Conservation (phyloP, 2,888 invertebrate species). For the Eristalis intricaria region DNA sequence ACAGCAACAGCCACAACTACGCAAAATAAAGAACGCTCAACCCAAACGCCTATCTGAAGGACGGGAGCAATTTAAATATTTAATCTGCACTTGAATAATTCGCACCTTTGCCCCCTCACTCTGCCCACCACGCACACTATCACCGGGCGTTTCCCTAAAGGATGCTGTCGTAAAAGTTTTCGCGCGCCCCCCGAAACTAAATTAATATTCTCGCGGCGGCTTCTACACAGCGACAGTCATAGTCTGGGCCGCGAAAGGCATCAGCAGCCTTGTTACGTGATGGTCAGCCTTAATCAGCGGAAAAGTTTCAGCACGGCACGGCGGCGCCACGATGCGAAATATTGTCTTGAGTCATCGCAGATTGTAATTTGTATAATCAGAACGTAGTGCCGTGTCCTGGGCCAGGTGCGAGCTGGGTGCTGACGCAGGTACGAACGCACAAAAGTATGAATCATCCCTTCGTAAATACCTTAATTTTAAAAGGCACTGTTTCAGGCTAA, state of each 20-base stretch:
- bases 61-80: conserved; percentile 61
- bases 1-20: background rate
- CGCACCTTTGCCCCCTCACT: conserved; percentile 47
- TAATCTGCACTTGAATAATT: conserved; percentile 65
- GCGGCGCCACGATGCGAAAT: background rate
- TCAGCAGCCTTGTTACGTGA: conserved; percentile 13
- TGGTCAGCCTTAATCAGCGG: conserved; percentile 51
- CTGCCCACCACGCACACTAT: background rate
- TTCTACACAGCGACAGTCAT: conserved; percentile 28
- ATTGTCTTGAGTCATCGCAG: conserved; percentile 18
- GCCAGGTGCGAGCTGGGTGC: background rate
- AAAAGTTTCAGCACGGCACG: background rate
- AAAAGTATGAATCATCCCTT: background rate
- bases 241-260: background rate
- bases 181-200: conserved; percentile 27
- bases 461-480: background rate
- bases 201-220: conserved; percentile 56
- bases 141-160: conserved; percentile 8
- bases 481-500: background rate
- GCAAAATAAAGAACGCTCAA: background rate
- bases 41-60: conserved; percentile 17
- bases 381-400: background rate
- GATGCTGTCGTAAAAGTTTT: conserved; percentile 11
- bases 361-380: conserved; percentile 29
- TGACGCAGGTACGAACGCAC: background rate